Percentiles rank a stretch among this genome's conserved stretches.
These are phyloP conservation scores for Archips crataeganus DNA, from an alignment of 2,888 invertebrate species.

Conservation along the genomic window DNA sequence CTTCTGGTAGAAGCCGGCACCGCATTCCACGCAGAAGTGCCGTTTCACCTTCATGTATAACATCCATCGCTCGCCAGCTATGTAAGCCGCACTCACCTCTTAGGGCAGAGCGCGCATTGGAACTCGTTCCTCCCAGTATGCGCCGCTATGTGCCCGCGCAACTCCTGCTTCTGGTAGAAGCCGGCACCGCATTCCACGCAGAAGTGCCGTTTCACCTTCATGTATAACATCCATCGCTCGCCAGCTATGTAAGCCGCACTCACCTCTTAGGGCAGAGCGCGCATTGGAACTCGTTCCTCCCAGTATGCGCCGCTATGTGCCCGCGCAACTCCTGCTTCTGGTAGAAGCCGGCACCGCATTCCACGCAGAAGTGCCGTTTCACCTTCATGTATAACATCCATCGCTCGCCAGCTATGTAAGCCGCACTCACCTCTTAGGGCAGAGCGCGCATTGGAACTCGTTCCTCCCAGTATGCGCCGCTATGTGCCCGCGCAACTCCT, in stretches of 20 bases:
- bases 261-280: slow-evolving; percentile 33
- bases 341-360: slow-evolving; percentile 47
- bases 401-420: neutral
- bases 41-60: slow-evolving; percentile 45
- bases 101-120: slow-evolving; percentile 32
- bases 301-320: slow-evolving; percentile 40
- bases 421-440: slow-evolving; percentile 25
- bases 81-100: slow-evolving; percentile 31
- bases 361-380: slow-evolving; percentile 44
- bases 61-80: too few species aligned
- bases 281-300: slow-evolving; percentile 33
- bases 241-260: neutral
- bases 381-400: slow-evolving; percentile 30
- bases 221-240: too few species aligned
- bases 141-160: slow-evolving; percentile 41
- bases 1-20: slow-evolving; percentile 46
- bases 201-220: slow-evolving; percentile 43
- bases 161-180: slow-evolving; percentile 46
- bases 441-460: slow-evolving; percentile 34
- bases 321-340: slow-evolving; percentile 45
- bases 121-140: slow-evolving; percentile 34
- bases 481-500: slow-evolving; percentile 44
- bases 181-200: slow-evolving; percentile 47
- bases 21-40: slow-evolving; percentile 46
- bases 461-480: slow-evolving; percentile 32